Percentiles rank a stretch among this genome's conserved stretches.
Conservation (phyloP, 30 jellyfish, hydroid and myxozoan genomes). For the Pseudorhiza aurosa region DNA sequence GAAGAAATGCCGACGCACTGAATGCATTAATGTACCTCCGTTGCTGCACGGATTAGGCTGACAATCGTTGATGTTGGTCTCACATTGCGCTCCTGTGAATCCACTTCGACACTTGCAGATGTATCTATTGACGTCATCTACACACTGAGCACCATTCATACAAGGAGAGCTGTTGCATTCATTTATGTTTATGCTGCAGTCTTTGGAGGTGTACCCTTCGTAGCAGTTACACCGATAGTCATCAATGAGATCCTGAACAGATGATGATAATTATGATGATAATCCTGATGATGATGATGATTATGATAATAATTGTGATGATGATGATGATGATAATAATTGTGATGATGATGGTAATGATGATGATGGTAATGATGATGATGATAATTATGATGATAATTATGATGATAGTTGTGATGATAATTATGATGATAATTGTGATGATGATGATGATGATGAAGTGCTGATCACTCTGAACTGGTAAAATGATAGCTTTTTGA, state of each 20-base stretch:
- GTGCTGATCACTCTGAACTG: neutral
- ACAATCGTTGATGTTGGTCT: constrained; percentile 72
- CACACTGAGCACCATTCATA: constrained; percentile 71
- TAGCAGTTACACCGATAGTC: constrained; percentile 55
- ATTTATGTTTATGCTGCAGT: constrained; percentile 57
- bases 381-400: too few relatives aligned
- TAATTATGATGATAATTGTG: too few relatives aligned
- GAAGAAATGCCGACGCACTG: too few relatives aligned
- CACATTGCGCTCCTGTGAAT: constrained; percentile 82
- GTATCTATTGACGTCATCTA: constrained; percentile 61
- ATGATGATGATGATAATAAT: too few relatives aligned
- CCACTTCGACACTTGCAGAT: constrained; percentile 77
- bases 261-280: too few relatives aligned
- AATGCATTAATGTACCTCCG: too few relatives aligned
- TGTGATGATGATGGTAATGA: too few relatives aligned
- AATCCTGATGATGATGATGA: too few relatives aligned
- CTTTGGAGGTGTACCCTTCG: constrained; percentile 63
- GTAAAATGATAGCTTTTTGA: too few relatives aligned
- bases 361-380: too few relatives aligned
- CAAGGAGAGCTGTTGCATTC: constrained; percentile 76
- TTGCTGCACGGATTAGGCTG: constrained; percentile 52
- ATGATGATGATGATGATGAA: too few relatives aligned
- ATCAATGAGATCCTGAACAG: constrained; percentile 51
- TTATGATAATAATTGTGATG: too few relatives aligned
- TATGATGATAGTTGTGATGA: neutral